phyloP scores from a whole-genome alignment of 2,888 invertebrate species.

The Drosophila fulvimacula region DNA sequence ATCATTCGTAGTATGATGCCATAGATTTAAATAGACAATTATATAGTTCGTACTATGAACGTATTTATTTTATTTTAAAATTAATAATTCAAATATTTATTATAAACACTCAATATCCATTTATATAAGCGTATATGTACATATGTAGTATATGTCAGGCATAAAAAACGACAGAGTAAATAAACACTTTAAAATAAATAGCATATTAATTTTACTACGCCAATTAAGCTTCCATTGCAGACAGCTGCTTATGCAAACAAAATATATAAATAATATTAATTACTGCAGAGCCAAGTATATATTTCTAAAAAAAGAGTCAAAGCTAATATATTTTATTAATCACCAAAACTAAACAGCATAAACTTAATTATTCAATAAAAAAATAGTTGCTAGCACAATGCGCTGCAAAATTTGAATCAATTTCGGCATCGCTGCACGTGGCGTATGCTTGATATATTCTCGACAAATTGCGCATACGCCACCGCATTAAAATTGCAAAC shows the following conservation, averaged over 20 bases:
- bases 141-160: no score
- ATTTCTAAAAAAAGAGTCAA: not conserved
- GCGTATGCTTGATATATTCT: conserved; percentile 49
- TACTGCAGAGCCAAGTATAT: not conserved
- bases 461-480: conserved; percentile 59
- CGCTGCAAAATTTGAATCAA: conserved; percentile 28
- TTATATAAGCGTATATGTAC: no score
- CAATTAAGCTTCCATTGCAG: not conserved
- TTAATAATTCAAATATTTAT: not conserved
- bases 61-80: no score
- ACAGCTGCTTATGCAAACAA: not conserved
- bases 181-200: not conserved
- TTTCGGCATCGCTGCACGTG: conserved; percentile 20
- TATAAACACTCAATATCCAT: not conserved
- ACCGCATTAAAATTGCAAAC: conserved; percentile 43
- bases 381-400: not conserved
- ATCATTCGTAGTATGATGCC: no score
- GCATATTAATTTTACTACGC: not conserved
- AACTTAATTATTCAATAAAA: not conserved
- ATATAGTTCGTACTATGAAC: no score
- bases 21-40: no score
- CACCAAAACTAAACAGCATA: not conserved
- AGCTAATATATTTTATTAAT: not conserved
- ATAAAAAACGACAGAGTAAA: not conserved
- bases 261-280: not conserved